Evolutionary conservation across 2,113 vertebrate genomes (phyloP), one percentile per base, ranked within the genome.

Genomic region (Leptocoma aspasia): DNA sequence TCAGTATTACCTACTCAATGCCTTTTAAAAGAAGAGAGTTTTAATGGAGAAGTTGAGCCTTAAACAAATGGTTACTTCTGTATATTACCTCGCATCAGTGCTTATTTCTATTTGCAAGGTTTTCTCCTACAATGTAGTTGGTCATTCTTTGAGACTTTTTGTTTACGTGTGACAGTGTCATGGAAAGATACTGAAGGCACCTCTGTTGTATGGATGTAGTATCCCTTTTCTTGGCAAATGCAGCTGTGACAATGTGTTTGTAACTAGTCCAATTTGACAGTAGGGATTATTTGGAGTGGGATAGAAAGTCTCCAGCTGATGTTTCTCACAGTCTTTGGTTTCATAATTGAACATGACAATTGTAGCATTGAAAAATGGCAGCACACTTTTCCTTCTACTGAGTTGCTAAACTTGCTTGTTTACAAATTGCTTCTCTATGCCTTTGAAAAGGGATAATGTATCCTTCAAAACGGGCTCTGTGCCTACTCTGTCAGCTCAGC

Each of bases 1-100:
- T 98, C 98, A 98, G 98, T 98, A 98, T 98, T 98, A 98, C 97
- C 97, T 98, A 98, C 98, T 98, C 97, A 98, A 98, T 98, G 98
- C 98, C 98, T 98, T 98, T 98, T 98, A 97, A 97, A 97, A 98
- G 97, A 98, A 97, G 97, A 98, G 97, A 97, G 97, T 98, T 98
- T 97, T 98, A 98, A 98, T 95, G 97, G 98, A 98, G 97, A 98
- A 98, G 98, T 98, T 98, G 98, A 98, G 98, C 98, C 98, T 98
- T 98, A 98, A 98, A 98, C 97, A 97, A 98, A 97, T 98, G 98
- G 97, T 98, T 98, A 98, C 98, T 98, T 97, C 98, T 98, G 97
- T 98, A 97, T 98, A 98, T 98, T 98, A 98, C 98, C 98, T 98
- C 98, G 92, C 97, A 92, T 96, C 96, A 97, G 94, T 98, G 98